Evolutionary conservation across 2,113 vertebrate species (phyloP).

Genomic region (Callopanchax toddi): DNA sequence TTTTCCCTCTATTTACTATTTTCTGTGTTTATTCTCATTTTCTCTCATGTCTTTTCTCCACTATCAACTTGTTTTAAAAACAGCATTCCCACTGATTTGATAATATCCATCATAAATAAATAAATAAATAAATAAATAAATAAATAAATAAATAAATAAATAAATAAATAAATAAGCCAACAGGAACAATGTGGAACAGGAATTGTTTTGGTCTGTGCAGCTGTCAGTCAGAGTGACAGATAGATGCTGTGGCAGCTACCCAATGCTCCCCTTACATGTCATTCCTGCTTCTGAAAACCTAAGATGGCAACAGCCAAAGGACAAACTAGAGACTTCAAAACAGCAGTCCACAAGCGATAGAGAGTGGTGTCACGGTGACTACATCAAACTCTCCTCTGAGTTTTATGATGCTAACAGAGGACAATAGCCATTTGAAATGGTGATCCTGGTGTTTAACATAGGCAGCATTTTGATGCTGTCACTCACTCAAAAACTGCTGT

Average conservation of each 20-base stretch:
- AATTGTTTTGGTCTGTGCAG: constrained; percentile 3
- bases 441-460: not conserved
- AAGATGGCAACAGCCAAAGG: constrained; percentile 8
- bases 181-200: not conserved
- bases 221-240: constrained; percentile 9
- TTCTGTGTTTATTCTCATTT: not conserved
- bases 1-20: too few species aligned
- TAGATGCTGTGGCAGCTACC: constrained; percentile 4
- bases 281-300: constrained; percentile 1
- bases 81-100: not conserved
- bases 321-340: constrained; percentile 1
- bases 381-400: not conserved
- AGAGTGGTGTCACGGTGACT: not conserved
- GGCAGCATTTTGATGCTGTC: not conserved
- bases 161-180: not conserved
- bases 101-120: not conserved
- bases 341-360: not conserved
- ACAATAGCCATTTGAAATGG: not conserved
- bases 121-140: constrained; percentile 4
- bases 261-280: constrained; percentile 15
- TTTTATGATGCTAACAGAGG: not conserved
- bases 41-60: not conserved
- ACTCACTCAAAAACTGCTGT: not conserved
- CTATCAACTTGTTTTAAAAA: not conserved
- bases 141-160: not conserved